These are phyloP conservation scores for Oplegnathus fasciatus DNA, from an alignment of 2,113 vertebrate genomes.

Conservation along the genomic window DNA sequence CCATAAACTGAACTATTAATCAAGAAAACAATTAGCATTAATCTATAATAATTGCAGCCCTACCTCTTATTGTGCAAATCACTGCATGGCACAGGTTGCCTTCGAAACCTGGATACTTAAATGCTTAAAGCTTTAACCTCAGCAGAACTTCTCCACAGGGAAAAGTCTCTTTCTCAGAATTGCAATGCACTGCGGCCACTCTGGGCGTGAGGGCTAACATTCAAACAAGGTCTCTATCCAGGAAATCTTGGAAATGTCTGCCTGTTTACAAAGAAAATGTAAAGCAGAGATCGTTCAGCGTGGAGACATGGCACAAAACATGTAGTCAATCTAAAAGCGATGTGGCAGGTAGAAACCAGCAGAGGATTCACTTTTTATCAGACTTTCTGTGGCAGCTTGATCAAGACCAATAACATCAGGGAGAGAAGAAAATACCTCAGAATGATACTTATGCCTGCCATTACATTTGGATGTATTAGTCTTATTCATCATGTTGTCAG, in stretches of 20 bases:
- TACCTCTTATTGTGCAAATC: not conserved
- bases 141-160: not conserved
- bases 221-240: slow-evolving; percentile 51
- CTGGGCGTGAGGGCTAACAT: slow-evolving; percentile 12
- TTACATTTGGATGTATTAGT: not conserved
- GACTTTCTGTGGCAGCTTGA: not conserved
- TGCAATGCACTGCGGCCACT: slow-evolving; percentile 32
- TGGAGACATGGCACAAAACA: slow-evolving; percentile 2
- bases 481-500: not conserved
- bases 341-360: not conserved
- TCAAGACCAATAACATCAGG: not conserved
- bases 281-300: not conserved
- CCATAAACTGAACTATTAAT: not conserved
- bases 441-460: not conserved
- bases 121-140: not conserved
- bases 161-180: slow-evolving; percentile 45
- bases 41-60: not conserved
- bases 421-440: not conserved
- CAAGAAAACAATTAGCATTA: not conserved
- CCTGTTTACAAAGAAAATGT: slow-evolving; percentile 28
- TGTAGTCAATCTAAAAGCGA: not conserved
- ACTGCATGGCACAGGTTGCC: not conserved
- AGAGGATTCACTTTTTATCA: not conserved
- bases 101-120: not conserved
- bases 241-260: slow-evolving; percentile 42